Evolutionary conservation across 1,140 invertebrate genomes (phyloP), one percentile per base, ranked within the genome.

Genomic region (Bombus sylvicola): DNA sequence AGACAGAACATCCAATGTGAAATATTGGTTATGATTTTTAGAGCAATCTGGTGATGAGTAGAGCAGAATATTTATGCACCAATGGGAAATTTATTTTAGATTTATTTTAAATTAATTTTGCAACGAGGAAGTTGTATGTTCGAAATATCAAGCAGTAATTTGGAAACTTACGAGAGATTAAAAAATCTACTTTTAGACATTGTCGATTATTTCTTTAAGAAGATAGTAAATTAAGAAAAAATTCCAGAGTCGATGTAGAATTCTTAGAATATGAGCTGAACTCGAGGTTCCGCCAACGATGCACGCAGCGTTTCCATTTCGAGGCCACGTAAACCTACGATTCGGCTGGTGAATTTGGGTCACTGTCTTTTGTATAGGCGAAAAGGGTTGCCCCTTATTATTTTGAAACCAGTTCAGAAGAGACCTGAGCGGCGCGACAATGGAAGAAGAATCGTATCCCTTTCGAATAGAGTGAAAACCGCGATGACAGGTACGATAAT

Each of bases 361-460:
- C 87, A 72, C 69, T 80, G 81, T 41, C 75, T 73, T 89, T 89
- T 89, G 79, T 86, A 82, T 74, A 69, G 41, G 47, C 53, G 75
- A 43, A 75, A 85, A 57, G 78, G 88, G 83, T 89, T 89, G 87
- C 85, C 87, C 83, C 88, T 85, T 77, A 89, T 88, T 86, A 80
- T 89, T 88, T 86, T 79, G 53, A 83, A 86, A 89, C 88, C 76
- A 85, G 85, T 86, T 76, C 62, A 68, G 41, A 71, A 75, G 43
- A 62, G 39, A 68, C 66, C 47, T 39, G 59, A 72, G 73, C 73
- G 64, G 34, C 81, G 77, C 78, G 37, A 62, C 75, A 88, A 88
- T 88, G 64, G 69, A 85, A 71, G 39, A 88, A 79, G 47, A 88
- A 88, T 76, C 82, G 72, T 62, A 72, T 85, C 72, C 66, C 57